Evolutionary conservation across 2,888 invertebrate species (phyloP).

Genomic region (Drosophila seclusa): DNA sequence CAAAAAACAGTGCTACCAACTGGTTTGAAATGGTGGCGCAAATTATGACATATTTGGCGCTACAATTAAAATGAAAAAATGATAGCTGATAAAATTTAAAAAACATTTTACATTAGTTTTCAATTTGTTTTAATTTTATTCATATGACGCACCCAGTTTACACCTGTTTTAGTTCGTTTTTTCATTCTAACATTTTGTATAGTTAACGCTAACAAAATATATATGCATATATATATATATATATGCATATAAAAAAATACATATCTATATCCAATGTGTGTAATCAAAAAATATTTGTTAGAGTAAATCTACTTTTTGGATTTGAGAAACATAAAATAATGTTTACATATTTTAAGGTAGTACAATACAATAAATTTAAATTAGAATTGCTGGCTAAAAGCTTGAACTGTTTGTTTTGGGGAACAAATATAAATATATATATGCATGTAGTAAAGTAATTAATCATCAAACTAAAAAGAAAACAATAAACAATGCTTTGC

Average conservation of each 20-base stretch:
- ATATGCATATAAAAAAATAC: conserved; percentile 64
- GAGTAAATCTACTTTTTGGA: conserved; percentile 72
- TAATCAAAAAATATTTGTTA: conserved; percentile 61
- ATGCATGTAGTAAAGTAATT: conserved; percentile 43
- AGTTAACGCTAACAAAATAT: conserved; percentile 71
- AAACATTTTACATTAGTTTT: conserved; percentile 8
- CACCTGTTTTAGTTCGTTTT: conserved; percentile 52
- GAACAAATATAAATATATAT: conserved; percentile 58
- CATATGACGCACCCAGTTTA: conserved; percentile 71
- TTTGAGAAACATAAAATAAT: conserved; percentile 44
- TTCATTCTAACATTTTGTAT: conserved; percentile 63
- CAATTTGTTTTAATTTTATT: conserved; percentile 58
- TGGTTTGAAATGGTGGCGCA: background rate
- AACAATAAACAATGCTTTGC: conserved; percentile 78
- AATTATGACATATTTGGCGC: conserved; percentile 7
- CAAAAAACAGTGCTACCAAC: conserved; percentile 2
- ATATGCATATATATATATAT: conserved; percentile 33
- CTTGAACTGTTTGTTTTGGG: conserved; percentile 36
- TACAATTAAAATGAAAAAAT: background rate
- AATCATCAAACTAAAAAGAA: conserved; percentile 65
- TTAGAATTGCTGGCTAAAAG: conserved; percentile 34
- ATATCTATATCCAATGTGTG: conserved; percentile 58
- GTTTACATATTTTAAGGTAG: conserved; percentile 47
- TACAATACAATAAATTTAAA: conserved; percentile 46
- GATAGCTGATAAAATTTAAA: background rate